Conservation (phyloP, 2,888 invertebrate genomes). For the Matsumyia berberina region DNA sequence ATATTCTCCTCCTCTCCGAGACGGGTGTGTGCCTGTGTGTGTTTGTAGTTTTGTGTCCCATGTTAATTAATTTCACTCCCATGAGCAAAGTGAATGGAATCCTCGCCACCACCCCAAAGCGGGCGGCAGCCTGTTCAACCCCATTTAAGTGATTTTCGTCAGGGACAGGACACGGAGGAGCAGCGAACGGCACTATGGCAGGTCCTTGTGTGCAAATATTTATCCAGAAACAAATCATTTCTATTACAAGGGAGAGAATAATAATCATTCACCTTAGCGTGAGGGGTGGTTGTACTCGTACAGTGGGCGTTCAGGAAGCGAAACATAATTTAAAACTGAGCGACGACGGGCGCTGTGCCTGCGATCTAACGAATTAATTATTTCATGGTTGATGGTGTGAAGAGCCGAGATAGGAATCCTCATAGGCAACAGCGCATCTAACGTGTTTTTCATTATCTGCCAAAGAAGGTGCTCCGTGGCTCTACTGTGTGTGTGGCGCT, state of each 20-base stretch:
- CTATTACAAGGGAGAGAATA: slow-evolving; percentile 50
- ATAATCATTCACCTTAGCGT: slow-evolving; percentile 56
- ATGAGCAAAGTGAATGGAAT: slow-evolving; percentile 59
- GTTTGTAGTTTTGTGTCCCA: slow-evolving; percentile 61
- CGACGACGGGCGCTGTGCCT: slow-evolving; percentile 12
- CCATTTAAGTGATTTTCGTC: slow-evolving; percentile 68
- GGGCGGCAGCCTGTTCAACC: slow-evolving; percentile 32
- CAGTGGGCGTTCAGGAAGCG: background rate
- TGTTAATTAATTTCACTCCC: slow-evolving; percentile 76
- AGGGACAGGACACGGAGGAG: slow-evolving; percentile 16
- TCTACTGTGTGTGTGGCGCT: background rate
- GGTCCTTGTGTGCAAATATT: slow-evolving; percentile 70
- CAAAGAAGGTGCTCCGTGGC: background rate
- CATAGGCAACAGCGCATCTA: slow-evolving; percentile 34
- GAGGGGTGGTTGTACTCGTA: background rate
- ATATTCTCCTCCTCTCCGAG: slow-evolving; percentile 24
- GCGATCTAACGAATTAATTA: slow-evolving; percentile 67
- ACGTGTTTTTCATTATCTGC: slow-evolving; percentile 59
- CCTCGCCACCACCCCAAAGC: background rate
- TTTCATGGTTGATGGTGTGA: slow-evolving; percentile 49
- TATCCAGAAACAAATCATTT: slow-evolving; percentile 74
- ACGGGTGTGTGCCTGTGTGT: slow-evolving; percentile 52
- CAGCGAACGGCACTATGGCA: slow-evolving; percentile 1
- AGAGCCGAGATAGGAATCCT: background rate
- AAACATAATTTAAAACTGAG: slow-evolving; percentile 52